Base-by-base conservation (phyloP, 1,140 invertebrate genomes). In the Drosophila funebris region DNA sequence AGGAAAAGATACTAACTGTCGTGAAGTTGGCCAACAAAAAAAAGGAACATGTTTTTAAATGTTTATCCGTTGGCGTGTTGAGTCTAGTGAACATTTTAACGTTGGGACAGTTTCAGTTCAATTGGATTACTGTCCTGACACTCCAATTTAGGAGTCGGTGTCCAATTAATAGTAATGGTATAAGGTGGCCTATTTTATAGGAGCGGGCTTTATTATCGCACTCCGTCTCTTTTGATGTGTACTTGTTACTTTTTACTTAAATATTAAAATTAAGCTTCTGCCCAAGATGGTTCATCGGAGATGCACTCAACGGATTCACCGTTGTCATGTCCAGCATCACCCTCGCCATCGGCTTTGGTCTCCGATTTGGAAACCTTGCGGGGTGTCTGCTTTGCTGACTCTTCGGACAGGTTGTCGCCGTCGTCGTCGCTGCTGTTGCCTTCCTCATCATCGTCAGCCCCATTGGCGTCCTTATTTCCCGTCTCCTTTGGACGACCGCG, bases 251-350 rank as follows among this genome's bases (percentile, higher is more conserved):
- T 46, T 33, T 44, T 22, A 44, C 11, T 46, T 46, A 27, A 27
- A 13, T 46, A 24, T 46, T 13, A 46, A 27, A 24, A 46, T 46
- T 46, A 46, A 7, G 50, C 20, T n/a, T n/a, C 27, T 7, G 27
- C 48, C 43, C 11, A 41, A 41, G 6, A n/a, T 13, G 43, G 13
- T n/a, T 66, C 68, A 53, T 81, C 79, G 43, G 79, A 83, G 14
- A 70, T 58, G 7, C 57, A 53, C 6, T 78, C 78, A 9, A 62
- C 5, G 36, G 48, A 61, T 3, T 31, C 76, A 2, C 67, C 53
- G 13, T 43, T 39, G 36, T 2, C 53, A 0, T 50, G 76, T 13
- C 39, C 31, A n/a, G 71, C 76, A n/a, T 39, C 48, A 16, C 33
- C 27, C 0, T 37, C 22, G 11, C 4, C 33, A 16, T 20, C 39